Evolutionary conservation across 2,113 vertebrate genomes (phyloP).

Genomic region (Pithys albifrons): DNA sequence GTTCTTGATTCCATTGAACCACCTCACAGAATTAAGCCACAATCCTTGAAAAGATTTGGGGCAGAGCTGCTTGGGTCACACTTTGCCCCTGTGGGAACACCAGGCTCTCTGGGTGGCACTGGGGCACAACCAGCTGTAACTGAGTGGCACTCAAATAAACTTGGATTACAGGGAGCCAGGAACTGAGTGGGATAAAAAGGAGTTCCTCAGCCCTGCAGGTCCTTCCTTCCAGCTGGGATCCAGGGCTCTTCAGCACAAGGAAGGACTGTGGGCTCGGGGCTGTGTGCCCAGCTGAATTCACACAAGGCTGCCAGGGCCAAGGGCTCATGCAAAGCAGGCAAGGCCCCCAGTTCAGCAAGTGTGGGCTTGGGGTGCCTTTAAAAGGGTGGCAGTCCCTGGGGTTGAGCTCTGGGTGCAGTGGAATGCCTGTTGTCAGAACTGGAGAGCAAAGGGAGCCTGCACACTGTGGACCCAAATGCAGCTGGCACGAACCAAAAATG

Average conservation of each 20-base stretch:
- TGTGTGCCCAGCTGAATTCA: not conserved
- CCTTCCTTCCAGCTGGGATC: not conserved
- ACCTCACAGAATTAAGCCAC: not conserved
- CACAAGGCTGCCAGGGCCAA: not conserved
- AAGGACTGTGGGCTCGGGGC: not conserved
- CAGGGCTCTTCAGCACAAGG: not conserved
- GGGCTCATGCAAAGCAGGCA: not conserved
- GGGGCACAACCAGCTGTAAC: not conserved
- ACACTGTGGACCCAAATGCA: conserved; percentile 53
- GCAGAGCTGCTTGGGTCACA: not conserved
- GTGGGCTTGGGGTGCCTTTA: not conserved
- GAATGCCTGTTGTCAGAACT: conserved; percentile 56
- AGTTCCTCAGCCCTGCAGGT: not conserved
- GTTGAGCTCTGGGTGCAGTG: conserved; percentile 2
- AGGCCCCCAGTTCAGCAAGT: not conserved
- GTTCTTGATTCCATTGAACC: not conserved
- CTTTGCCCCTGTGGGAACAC: not conserved
- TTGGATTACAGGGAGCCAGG: not conserved
- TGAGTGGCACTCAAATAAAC: not conserved
- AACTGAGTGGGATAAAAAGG: not conserved
- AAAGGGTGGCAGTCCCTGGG: conserved; percentile 37
- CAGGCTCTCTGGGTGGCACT: not conserved
- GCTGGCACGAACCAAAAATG: conserved; percentile 69
- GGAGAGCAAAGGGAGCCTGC: conserved; percentile 57
- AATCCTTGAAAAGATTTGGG: not conserved